Conservation (phyloP, 2,113 vertebrate species). For the Mus pahari region DNA sequence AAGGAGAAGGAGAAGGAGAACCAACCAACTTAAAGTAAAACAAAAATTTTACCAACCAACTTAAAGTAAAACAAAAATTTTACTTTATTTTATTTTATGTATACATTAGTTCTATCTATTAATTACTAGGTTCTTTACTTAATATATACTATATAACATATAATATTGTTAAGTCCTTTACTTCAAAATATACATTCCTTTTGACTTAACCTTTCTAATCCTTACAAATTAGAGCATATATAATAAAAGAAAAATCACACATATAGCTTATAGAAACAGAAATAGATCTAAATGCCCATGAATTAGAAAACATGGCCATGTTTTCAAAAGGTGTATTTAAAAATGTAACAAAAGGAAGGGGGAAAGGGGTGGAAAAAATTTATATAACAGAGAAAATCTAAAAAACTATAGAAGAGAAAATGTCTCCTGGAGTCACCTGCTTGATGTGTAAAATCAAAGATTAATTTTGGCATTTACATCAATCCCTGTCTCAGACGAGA, state of each 20-base stretch:
- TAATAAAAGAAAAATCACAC: neutral
- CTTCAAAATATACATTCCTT: neutral
- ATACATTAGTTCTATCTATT: neutral
- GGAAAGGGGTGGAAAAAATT: neutral
- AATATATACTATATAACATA: neutral
- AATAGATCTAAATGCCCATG: neutral
- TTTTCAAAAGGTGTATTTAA: neutral
- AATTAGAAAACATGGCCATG: conserved; percentile 17
- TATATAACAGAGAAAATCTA: neutral
- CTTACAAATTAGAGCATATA: conserved; percentile 6
- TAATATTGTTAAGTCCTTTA: neutral
- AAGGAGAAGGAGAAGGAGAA: too few relatives aligned
- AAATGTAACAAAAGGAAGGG: neutral
- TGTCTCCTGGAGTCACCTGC: neutral
- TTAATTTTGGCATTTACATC: neutral
- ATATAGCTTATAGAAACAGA: neutral
- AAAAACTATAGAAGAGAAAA: neutral
- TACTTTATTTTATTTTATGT: neutral
- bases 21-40: too few relatives aligned
- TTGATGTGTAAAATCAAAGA: neutral
- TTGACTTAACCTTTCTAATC: conserved; percentile 21
- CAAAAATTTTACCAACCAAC: too few relatives aligned
- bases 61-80: neutral
- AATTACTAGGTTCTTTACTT: neutral
- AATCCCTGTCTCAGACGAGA: neutral